Base-by-base conservation (phyloP, 37 sponge, comb jelly and placozoan species). In the Lycopodina hypogea region DNA sequence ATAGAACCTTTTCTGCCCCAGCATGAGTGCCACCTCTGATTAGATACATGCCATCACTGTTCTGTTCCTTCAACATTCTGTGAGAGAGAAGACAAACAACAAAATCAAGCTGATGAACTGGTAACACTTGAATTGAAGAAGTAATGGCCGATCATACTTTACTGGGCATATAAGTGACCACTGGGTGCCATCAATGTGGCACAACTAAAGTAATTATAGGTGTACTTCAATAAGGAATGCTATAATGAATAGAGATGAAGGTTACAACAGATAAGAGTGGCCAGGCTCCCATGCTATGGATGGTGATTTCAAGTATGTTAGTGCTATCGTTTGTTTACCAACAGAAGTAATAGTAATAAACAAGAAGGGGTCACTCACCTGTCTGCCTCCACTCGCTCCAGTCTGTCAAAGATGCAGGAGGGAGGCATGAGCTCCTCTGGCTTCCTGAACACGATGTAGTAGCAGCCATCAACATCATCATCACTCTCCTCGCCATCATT, bases 11-110 rank as follows among this genome's bases (percentile, higher is more conserved):
- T 30, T 81, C 78, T 56, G 86, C 71, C 17, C 87, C 87, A 1
- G 86, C 83, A 42, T 81, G 90, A 28, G 58, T 17, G 15, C 90
- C 87, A 15, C 42, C 87, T 26, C 90, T 69, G 17, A 90, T 78
- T 3, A 90, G 80, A 53, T 86, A 90, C 23, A 82, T 90, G 0
- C 91, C 91, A 72, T 82, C 67, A 26, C 48, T 40, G 3, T 58
- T 41, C 26, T 52, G 66, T 9, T 55, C 56, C 12, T 69, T 56
- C 17, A 88, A 79, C 11, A 78, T 22, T 42, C 89, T 88, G 38
- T 19, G 45, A 19, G 19, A 71, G 21, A 30, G 15, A 22, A 80
- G 61, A 51, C 7, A 30, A 78, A 0, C 30, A n/a, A 51, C 28
- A 23, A 14, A 34, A 60, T 12, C 24, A 60, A 17, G 6, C 4